phyloP scores from a whole-genome alignment of 2,113 vertebrate genomes.

The Barnardius zonarius region DNA sequence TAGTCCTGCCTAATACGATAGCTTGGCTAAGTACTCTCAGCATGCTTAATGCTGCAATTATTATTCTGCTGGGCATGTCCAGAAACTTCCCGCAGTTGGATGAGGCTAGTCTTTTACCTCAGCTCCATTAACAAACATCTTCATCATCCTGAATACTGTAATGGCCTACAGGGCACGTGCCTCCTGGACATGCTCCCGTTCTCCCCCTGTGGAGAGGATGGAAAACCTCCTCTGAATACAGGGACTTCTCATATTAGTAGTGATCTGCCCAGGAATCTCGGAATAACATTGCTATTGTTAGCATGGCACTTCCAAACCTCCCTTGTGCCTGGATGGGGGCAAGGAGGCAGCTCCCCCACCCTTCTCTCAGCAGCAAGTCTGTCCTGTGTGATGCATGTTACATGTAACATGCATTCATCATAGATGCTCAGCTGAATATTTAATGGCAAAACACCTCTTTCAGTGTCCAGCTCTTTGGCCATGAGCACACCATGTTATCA shows the following conservation, averaged over 20 bases:
- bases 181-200: neutral
- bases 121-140: slow-evolving; percentile 1
- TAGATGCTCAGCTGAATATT: neutral
- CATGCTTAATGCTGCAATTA: slow-evolving; percentile 13
- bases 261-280: neutral
- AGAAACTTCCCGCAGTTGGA: neutral
- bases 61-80: slow-evolving; percentile 29
- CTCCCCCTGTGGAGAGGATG: neutral
- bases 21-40: neutral
- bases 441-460: neutral
- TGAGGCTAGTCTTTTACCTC: slow-evolving; percentile 11
- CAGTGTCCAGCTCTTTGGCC: neutral
- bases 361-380: neutral
- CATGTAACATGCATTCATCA: neutral
- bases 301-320: neutral
- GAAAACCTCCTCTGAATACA: neutral
- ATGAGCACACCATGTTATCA: neutral
- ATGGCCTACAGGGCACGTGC: neutral
- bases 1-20: neutral
- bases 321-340: neutral
- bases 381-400: neutral
- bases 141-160: neutral
- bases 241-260: neutral
- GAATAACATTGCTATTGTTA: neutral
- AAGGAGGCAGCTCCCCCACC: neutral